These are phyloP conservation scores for Lasioglossum leucozonium DNA, from an alignment of 2,888 invertebrate species.

Conservation along the genomic window DNA sequence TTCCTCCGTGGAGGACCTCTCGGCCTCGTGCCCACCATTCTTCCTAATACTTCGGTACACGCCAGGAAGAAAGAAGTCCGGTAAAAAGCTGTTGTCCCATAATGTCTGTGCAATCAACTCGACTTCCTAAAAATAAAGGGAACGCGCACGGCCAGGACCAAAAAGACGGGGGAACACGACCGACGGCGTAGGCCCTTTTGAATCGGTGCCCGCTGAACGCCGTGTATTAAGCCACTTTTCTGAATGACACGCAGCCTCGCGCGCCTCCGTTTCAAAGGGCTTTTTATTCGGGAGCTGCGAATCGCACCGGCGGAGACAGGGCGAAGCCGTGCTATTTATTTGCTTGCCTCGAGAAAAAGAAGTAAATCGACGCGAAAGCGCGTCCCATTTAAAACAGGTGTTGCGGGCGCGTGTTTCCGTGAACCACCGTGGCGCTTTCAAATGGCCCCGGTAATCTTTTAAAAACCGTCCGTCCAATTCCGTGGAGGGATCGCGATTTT, in stretches of 20 bases:
- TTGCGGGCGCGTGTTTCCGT: slow-evolving; percentile 28
- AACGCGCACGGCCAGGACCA: slow-evolving; percentile 17
- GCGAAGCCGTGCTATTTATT: slow-evolving; percentile 38
- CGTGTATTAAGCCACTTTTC: slow-evolving; percentile 40
- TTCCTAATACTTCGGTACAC: slow-evolving; percentile 71
- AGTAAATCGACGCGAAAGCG: slow-evolving; percentile 46
- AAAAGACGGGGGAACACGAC: not conserved
- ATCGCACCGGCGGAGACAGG: slow-evolving; percentile 2
- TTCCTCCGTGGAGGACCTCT: slow-evolving; percentile 66
- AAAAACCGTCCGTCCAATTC: not conserved
- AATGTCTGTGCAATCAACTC: slow-evolving; percentile 47
- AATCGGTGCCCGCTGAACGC: slow-evolving; percentile 7
- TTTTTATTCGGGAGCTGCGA: slow-evolving; percentile 35
- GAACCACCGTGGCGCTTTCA: slow-evolving; percentile 27
- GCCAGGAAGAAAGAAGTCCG: slow-evolving; percentile 35
- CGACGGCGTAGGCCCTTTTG: not conserved
- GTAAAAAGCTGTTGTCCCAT: slow-evolving; percentile 52
- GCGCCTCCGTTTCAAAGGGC: not conserved
- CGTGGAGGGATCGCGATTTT: not conserved
- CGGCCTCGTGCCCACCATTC: slow-evolving; percentile 73
- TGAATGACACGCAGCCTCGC: slow-evolving; percentile 26
- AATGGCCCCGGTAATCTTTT: slow-evolving; percentile 21
- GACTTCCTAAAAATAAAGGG: slow-evolving; percentile 61
- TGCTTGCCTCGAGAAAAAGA: slow-evolving; percentile 14
- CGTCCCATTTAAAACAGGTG: slow-evolving; percentile 51